Percentiles rank a stretch among this genome's conserved stretches.
These are phyloP conservation scores for Gambusia yucatana DNA, from an alignment of 2,797 vertebrate genomes.

Conservation along the genomic window DNA sequence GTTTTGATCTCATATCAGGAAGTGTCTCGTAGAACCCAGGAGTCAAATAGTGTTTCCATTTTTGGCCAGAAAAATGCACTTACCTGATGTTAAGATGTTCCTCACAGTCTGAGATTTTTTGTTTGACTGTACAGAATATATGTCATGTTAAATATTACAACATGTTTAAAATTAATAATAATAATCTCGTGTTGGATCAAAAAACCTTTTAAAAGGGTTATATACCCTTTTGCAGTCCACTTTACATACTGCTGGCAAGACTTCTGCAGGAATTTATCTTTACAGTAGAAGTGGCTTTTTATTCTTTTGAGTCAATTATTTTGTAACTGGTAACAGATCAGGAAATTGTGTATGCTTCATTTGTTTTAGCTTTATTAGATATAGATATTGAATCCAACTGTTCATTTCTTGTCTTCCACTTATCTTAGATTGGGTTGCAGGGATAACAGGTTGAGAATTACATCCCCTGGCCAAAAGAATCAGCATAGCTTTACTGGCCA, in stretches of 20 bases:
- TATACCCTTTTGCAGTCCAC: not conserved
- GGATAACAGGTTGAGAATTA: not conserved
- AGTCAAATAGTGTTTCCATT: not conserved
- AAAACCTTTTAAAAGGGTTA: not conserved
- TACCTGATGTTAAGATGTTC: not conserved
- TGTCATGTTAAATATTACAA: not conserved
- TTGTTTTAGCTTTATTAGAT: constrained; percentile 1
- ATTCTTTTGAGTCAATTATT: constrained; percentile 4
- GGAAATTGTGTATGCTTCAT: not conserved
- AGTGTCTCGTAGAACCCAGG: not conserved
- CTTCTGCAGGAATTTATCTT: not conserved
- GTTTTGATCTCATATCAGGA: not conserved
- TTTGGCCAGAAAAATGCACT: not conserved
- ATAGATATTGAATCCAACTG: not conserved
- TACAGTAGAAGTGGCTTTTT: not conserved
- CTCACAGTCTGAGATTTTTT: not conserved
- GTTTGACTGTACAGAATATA: not conserved
- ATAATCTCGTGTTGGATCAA: not conserved
- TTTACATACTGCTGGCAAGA: not conserved
- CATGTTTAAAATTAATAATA: not conserved
- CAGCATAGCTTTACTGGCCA: not conserved
- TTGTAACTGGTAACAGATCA: not conserved
- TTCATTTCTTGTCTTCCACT: not conserved
- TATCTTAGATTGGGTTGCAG: not conserved
- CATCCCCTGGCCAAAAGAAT: not conserved